Conservation (phyloP, 2,888 invertebrate genomes). For the Platycheirus rosarum region DNA sequence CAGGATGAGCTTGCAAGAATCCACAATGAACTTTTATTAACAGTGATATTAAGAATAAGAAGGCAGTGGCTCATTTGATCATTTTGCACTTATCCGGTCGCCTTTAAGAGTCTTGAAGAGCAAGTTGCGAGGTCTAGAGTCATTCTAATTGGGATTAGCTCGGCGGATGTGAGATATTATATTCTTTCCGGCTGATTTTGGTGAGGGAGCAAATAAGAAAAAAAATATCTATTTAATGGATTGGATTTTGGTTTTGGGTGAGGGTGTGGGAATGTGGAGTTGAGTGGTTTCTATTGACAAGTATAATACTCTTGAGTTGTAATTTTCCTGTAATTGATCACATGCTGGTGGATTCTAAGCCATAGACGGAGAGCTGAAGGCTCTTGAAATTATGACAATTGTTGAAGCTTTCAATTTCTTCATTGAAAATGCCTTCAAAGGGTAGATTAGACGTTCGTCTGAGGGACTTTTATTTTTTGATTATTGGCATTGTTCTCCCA, state of each 20-base stretch:
- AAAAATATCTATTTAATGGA: slow-evolving; percentile 23
- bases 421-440: background rate
- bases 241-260: background rate
- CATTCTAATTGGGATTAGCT: too few species aligned
- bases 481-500: too few species aligned
- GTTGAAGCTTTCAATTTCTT: background rate
- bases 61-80: slow-evolving; percentile 35
- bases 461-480: too few species aligned
- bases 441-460: too few species aligned
- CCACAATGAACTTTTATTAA: slow-evolving; percentile 63
- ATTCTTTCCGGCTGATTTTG: slow-evolving; percentile 12
- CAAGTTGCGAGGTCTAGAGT: too few species aligned
- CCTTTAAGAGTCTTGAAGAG: too few species aligned
- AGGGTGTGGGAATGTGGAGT: background rate
- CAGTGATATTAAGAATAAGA: slow-evolving; percentile 25
- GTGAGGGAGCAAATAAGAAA: background rate
- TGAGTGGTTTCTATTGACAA: slow-evolving; percentile 3
- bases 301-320: slow-evolving; percentile 17
- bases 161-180: slow-evolving; percentile 42
- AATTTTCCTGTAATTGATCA: slow-evolving; percentile 44
- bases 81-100: too few species aligned
- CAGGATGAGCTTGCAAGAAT: slow-evolving; percentile 55
- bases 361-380: background rate
- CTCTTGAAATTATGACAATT: background rate
- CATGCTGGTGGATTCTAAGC: background rate